phyloP scores from a whole-genome alignment of 2,888 invertebrate species.

The Catocala fraxini region DNA sequence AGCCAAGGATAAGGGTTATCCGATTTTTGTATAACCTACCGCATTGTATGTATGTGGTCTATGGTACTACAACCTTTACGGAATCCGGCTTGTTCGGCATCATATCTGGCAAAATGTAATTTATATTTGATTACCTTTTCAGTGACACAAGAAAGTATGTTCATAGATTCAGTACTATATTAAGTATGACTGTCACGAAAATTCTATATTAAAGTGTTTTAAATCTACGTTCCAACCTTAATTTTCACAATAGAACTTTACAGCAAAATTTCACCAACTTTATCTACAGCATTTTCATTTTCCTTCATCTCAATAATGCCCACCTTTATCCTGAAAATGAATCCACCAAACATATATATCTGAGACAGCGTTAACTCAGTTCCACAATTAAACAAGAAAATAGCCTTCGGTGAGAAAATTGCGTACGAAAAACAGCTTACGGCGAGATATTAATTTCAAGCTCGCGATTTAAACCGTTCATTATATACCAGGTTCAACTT shows the following conservation, averaged over 20 bases:
- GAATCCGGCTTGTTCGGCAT: too few species aligned
- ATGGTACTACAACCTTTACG: too few species aligned
- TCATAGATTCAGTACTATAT: too few species aligned
- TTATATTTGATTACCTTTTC: too few species aligned
- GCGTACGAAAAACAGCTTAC: constrained; percentile 62
- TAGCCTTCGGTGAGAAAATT: constrained; percentile 60
- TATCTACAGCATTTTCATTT: constrained; percentile 11
- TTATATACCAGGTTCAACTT: constrained; percentile 59
- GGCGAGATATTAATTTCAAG: constrained; percentile 67
- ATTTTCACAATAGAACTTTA: not conserved
- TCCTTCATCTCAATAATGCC: constrained; percentile 10
- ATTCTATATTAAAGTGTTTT: not conserved
- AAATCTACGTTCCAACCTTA: not conserved
- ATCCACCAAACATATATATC: constrained; percentile 31
- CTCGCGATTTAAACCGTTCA: constrained; percentile 66
- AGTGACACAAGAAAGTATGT: too few species aligned
- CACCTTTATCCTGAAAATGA: constrained; percentile 33
- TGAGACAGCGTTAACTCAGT: constrained; percentile 44
- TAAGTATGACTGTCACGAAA: too few species aligned
- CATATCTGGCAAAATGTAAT: too few species aligned
- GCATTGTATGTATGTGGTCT: too few species aligned
- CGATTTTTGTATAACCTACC: too few species aligned
- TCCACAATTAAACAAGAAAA: constrained; percentile 57
- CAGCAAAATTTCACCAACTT: constrained; percentile 12
- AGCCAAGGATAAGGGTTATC: too few species aligned